Evolutionary conservation across 2,797 vertebrate genomes (phyloP).

Genomic region (Ficedula albicollis): DNA sequence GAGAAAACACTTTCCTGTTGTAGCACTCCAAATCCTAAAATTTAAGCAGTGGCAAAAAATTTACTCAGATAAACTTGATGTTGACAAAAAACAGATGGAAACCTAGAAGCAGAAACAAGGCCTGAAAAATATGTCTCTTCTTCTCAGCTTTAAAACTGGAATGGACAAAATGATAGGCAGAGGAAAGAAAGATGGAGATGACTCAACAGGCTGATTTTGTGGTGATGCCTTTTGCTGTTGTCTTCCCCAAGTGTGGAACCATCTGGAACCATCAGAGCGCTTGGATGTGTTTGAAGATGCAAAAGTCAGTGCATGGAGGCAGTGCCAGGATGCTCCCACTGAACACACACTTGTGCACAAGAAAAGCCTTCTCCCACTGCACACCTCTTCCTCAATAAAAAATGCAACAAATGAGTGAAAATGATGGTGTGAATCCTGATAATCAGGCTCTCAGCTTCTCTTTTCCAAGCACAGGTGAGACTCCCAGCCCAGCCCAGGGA

Average conservation of each 20-base stretch:
- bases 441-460: accelerated
- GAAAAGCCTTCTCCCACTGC: background rate
- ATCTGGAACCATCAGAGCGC: background rate
- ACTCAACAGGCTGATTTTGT: background rate
- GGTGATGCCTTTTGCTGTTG: background rate
- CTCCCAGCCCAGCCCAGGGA: background rate
- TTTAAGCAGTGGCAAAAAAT: background rate
- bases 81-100: background rate
- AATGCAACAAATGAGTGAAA: background rate
- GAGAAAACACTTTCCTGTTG: background rate
- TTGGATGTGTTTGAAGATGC: background rate
- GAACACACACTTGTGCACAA: accelerated
- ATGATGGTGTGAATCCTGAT: background rate
- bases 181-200: background rate
- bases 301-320: accelerated
- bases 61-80: background rate
- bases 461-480: background rate
- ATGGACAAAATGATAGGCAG: background rate
- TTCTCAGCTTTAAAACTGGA: background rate
- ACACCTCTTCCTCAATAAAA: background rate
- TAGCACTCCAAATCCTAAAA: background rate
- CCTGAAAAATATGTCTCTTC: background rate
- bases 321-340: background rate
- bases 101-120: background rate
- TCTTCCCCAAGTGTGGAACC: background rate